Conservation (phyloP, 2,888 invertebrate species). For the Toxonevra muliebris region DNA sequence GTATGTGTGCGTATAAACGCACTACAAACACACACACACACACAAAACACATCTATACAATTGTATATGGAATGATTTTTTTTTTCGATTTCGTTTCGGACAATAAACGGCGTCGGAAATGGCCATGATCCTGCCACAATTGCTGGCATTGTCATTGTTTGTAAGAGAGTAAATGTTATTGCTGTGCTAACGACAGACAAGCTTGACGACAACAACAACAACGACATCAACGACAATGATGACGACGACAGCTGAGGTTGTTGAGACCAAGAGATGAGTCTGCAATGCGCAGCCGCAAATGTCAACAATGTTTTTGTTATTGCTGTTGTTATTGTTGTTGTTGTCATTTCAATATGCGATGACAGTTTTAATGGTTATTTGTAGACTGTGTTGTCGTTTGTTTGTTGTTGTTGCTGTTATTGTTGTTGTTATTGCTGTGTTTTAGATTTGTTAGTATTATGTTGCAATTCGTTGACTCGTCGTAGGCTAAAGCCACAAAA, state of each 20-base stretch:
- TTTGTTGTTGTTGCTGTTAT: slow-evolving; percentile 1
- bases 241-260: slow-evolving; percentile 27
- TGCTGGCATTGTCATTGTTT: slow-evolving; percentile 37
- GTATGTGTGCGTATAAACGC: background rate
- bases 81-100: slow-evolving; percentile 26
- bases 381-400: slow-evolving; percentile 37
- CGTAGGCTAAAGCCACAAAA: slow-evolving; percentile 21
- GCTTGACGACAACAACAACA: background rate
- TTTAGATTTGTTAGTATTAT: slow-evolving; percentile 34
- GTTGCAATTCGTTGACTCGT: slow-evolving; percentile 32
- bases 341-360: slow-evolving; percentile 45
- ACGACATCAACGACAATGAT: slow-evolving; percentile 9
- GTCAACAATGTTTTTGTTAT: slow-evolving; percentile 33
- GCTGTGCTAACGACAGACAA: background rate
- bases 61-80: slow-evolving; percentile 14
- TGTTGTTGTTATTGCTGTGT: slow-evolving; percentile 3
- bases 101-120: slow-evolving; percentile 38
- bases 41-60: slow-evolving; percentile 7
- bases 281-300: slow-evolving; percentile 41
- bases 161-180: slow-evolving; percentile 7
- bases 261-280: slow-evolving; percentile 21
- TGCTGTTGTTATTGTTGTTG: slow-evolving; percentile 37
- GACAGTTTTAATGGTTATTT: slow-evolving; percentile 50
- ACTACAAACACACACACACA: background rate
- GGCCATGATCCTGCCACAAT: slow-evolving; percentile 48